These are phyloP conservation scores for Cheilosia grossa DNA, from an alignment of 2,888 invertebrate genomes.

Conservation along the genomic window DNA sequence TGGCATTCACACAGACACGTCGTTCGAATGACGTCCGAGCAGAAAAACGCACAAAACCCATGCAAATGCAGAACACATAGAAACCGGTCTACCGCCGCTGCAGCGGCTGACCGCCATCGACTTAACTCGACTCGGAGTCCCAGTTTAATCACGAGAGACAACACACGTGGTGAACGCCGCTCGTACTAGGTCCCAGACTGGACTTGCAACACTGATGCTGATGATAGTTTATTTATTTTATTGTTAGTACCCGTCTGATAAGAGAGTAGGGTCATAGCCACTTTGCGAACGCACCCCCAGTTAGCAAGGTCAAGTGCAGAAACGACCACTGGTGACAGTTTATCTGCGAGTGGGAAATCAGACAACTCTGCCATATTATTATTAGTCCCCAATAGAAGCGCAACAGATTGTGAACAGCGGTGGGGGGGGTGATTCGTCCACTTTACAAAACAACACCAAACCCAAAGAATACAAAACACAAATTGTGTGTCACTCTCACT, in stretches of 20 bases:
- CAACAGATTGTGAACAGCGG: slow-evolving; percentile 52
- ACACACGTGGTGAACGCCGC: slow-evolving; percentile 37
- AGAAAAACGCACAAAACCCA: slow-evolving; percentile 65
- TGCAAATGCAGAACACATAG: slow-evolving; percentile 68
- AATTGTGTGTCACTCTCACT: slow-evolving; percentile 65
- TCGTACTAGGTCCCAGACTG: not conserved
- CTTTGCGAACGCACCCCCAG: slow-evolving; percentile 3
- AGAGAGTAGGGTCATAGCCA: slow-evolving; percentile 17
- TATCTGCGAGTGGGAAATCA: slow-evolving; percentile 12
- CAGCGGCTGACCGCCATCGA: slow-evolving; percentile 1
- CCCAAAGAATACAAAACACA: slow-evolving; percentile 34
- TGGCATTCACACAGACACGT: slow-evolving; percentile 47
- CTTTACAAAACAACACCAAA: slow-evolving; percentile 28
- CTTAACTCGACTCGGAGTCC: slow-evolving; percentile 27
- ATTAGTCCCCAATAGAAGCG: slow-evolving; percentile 36
- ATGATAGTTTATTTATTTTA: not conserved
- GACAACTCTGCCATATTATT: slow-evolving; percentile 10
- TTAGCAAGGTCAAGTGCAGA: slow-evolving; percentile 45
- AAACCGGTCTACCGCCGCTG: slow-evolving; percentile 62
- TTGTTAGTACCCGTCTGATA: not conserved
- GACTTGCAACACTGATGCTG: slow-evolving; percentile 11
- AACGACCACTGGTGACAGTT: slow-evolving; percentile 13
- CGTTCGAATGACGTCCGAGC: slow-evolving; percentile 34
- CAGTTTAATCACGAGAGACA: slow-evolving; percentile 42
- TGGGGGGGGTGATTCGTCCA: slow-evolving; percentile 26